Base-by-base conservation (phyloP, 2,888 invertebrate species). In the Schizaphis graminum region DNA sequence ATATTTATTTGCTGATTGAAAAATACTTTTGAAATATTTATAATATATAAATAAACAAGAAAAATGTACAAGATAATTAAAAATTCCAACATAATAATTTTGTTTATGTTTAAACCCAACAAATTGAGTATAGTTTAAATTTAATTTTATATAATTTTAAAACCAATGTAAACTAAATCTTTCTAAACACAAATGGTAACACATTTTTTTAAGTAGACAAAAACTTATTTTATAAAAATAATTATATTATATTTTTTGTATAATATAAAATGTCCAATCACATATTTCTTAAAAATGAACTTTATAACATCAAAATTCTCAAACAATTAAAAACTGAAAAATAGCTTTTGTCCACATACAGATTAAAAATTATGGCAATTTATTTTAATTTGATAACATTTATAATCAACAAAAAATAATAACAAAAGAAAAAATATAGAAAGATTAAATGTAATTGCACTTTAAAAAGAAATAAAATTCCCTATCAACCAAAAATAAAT, bases 101-200 rank as follows among this genome's bases (percentile, higher is more conserved):
- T 86, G 49, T 86, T 93, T 93, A 88, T 49, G 53, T 44, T 93
- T 56, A 90, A 94, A 90, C 61, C 87, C 94, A 94, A 94, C 94
- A 91, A 94, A 93, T 87, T 90, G 90, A 93, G 85, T 91, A 85
- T 56, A 94, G 41, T 94, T 87, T 90, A 57, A 93, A 44, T 90
- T 90, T 41, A 89, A 89, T 93, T 88, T 28, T 84, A 93, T 89
- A 88, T 91, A 41, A 94, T 86, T 94, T 91, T 85, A 86, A 91
- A 67, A 90, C 86, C 86, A 91, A 94, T 91, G 94, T 91, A 94
- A 91, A 86, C 94, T 94, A 94, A 94, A 91, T 90, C 91, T 91
- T 94, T 94, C 86, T 94, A 91, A 90, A 94, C 91, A 94, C 94
- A 94, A 94, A 94, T 94, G 94, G 94, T 94, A 94, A 94, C 94